phyloP scores from a whole-genome alignment of 2,888 invertebrate species.

The Ophion costatus region DNA sequence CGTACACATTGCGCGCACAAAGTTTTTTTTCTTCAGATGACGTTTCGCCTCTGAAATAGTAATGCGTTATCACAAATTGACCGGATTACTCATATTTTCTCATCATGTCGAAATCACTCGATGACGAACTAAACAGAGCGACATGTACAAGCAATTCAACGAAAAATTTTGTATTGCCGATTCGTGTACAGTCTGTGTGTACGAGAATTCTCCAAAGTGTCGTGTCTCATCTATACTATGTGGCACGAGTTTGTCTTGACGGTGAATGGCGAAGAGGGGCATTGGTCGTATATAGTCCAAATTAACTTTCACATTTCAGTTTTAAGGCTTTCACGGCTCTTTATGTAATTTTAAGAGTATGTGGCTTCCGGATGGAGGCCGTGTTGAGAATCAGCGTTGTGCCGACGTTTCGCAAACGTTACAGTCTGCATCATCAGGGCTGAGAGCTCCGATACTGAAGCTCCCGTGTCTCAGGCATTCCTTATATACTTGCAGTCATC shows the following conservation, averaged over 20 bases:
- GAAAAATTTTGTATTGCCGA: conserved; percentile 10
- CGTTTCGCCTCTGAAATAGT: conserved; percentile 9
- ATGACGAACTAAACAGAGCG: neutral
- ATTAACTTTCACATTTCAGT: conserved; percentile 54
- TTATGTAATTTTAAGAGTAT: too few relatives aligned
- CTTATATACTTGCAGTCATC: too few relatives aligned
- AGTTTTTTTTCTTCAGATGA: conserved; percentile 7
- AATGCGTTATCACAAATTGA: conserved; percentile 2
- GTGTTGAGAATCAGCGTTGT: too few relatives aligned
- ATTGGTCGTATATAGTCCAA: conserved; percentile 26
- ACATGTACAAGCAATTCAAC: neutral
- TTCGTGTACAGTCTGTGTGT: neutral
- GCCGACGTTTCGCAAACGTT: too few relatives aligned
- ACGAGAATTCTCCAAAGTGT: neutral
- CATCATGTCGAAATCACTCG: neutral
- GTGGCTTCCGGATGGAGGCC: too few relatives aligned
- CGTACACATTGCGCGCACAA: conserved; percentile 32
- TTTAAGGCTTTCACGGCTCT: too few relatives aligned
- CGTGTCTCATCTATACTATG: neutral
- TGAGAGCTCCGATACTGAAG: too few relatives aligned
- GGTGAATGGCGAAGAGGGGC: conserved; percentile 10
- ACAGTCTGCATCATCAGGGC: too few relatives aligned
- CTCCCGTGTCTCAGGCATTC: too few relatives aligned
- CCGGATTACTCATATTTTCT: neutral
- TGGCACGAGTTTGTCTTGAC: neutral